A percentile compares a stretch with the other conserved stretches of the same genome.
Conservation (phyloP, 2,113 vertebrate species). For the rabbit (Oryctolagus cuniculus) region DNA sequence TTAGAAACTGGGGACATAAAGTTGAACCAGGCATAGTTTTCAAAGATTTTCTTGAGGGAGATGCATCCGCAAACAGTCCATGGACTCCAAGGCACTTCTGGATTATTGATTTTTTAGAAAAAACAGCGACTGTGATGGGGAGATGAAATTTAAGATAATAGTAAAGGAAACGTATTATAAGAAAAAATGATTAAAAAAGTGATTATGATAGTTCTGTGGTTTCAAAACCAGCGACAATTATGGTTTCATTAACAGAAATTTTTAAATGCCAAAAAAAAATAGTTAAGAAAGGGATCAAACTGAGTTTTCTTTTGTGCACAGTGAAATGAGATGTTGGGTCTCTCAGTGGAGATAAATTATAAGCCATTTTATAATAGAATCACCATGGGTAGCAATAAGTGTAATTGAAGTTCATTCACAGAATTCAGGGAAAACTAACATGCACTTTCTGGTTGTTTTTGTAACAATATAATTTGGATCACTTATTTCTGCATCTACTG, state of each 20-base stretch:
- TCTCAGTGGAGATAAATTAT: slow-evolving; percentile 47
- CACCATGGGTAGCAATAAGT: slow-evolving; percentile 44
- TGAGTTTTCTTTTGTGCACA: slow-evolving; percentile 22
- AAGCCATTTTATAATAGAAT: slow-evolving; percentile 62
- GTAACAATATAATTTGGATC: slow-evolving; percentile 62
- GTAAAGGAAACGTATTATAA: neutral
- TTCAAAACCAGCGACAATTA: neutral
- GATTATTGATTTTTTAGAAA: neutral
- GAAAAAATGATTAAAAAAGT: neutral
- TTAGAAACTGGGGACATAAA: neutral
- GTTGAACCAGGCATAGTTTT: neutral
- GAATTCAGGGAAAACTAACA: slow-evolving; percentile 47
- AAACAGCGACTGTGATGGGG: neutral
- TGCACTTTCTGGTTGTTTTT: slow-evolving; percentile 62
- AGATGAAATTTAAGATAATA: neutral
- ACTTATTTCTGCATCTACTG: slow-evolving; percentile 29
- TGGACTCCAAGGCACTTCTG: neutral
- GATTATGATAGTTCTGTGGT: neutral
- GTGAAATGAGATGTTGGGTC: slow-evolving; percentile 35
- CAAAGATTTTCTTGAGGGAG: neutral
- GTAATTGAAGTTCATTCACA: slow-evolving; percentile 64
- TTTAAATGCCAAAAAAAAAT: neutral
- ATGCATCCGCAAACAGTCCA: neutral
- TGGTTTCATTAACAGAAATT: slow-evolving; percentile 7
- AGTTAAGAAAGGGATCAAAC: neutral